Evolutionary conservation across 2,113 vertebrate genomes (phyloP).

Genomic region (Laticauda colubrina): DNA sequence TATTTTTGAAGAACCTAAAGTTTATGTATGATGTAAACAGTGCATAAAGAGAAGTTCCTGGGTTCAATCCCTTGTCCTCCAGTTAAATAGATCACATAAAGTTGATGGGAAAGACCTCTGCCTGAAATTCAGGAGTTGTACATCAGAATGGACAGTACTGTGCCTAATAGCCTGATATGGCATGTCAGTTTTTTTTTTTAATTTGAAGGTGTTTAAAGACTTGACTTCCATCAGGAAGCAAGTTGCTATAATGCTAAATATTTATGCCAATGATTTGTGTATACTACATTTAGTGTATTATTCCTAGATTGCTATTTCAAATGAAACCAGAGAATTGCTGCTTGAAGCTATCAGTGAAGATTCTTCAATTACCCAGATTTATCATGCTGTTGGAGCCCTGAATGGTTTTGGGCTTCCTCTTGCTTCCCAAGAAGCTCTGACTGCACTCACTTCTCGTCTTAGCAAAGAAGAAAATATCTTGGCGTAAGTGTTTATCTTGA

Average conservation of each 20-base stretch:
- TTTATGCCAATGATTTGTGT: not conserved
- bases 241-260: not conserved
- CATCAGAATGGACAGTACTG: not conserved
- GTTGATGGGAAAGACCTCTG: not conserved
- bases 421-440: conserved; percentile 88
- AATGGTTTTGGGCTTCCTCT: conserved; percentile 87
- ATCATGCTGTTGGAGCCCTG: conserved; percentile 87
- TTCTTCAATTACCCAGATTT: conserved; percentile 87
- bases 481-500: conserved; percentile 76
- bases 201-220: not conserved
- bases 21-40: not conserved
- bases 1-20: not conserved
- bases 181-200: not conserved
- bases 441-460: conserved; percentile 85
- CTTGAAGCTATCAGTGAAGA: conserved; percentile 92
- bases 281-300: conserved; percentile 20
- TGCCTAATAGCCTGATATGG: not conserved
- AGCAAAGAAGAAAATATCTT: conserved; percentile 93
- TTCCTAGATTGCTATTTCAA: conserved; percentile 85
- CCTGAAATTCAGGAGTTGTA: not conserved
- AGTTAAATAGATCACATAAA: not conserved
- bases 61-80: not conserved
- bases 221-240: not conserved
- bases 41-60: not conserved
- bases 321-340: conserved; percentile 92